Base-by-base conservation (phyloP, 2,888 invertebrate species). In the Chrysopilus asiliformis region DNA sequence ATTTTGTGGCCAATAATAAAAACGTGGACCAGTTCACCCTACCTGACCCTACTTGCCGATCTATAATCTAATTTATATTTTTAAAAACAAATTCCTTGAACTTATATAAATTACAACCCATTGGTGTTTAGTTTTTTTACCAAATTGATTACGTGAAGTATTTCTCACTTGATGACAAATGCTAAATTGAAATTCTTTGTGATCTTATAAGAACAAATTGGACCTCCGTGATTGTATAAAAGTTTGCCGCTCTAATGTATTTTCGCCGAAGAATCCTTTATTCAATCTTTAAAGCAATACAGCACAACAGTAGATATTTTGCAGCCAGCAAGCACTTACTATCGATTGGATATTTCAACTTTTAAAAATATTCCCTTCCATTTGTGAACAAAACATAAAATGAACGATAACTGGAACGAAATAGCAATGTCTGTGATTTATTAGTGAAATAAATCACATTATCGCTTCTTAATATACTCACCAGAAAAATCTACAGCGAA, bases 371-470 rank as follows among this genome's bases (percentile, higher is more conserved):
- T n/a, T n/a, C n/a, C n/a, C n/a, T n/a, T n/a, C n/a, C n/a, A n/a
- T n/a, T n/a, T n/a, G 7, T 13, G 17, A 31, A 30, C 10, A 16
- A 14, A 10, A 16, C 3, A 15, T 16, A 31, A 16, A 17, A 8
- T 10, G 36, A 16, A 30, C n/a, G 24, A 36, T 31, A 22, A 26
- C 17, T 25, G 18, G 32, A 37, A 32, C 36, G 17, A 25, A 26
- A 15, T 31, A 19, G 32, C 31, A 32, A 32, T 37, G 36, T 37
- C 36, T 16, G 26, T 37, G 57, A 60, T 60, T 60, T 60, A 60
- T 60, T 60, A 58, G 56, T 52, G 49, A 53, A 52, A 60, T 60
- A 59, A 60, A 60, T 60, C 57, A 60, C 60, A 60, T 59, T 60
- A 60, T 60, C 59, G 60, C 60, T 60, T 60, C 58, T 47, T 45